Evolutionary conservation across 2,888 invertebrate genomes (phyloP), one percentile per base, ranked within the genome.

Genomic region (Galeopsomyia nigrocyanea): DNA sequence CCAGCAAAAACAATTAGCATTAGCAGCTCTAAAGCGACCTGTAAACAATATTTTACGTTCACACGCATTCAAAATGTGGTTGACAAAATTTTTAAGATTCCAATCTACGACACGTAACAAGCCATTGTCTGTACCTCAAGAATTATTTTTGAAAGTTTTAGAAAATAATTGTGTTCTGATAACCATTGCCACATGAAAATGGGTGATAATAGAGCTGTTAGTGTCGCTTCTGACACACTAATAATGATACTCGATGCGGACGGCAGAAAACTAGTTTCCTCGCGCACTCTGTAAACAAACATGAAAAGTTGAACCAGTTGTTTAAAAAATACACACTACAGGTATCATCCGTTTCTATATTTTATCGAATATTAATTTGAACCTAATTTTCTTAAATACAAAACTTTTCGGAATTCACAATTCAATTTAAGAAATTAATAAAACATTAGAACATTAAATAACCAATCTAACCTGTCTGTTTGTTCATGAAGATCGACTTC

Each of bases 1-100:
- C 82, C 80, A 19, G 80, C 83, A 47, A 82, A 79, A 7, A 82
- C 75, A 16, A 79, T 70, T 78, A 81, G 80, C 78, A 82, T 78
- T 10, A 78, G 57, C 39, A 81, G 55, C 57, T 83, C 83, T 13
- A 82, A 47, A 3, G 68, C 60, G 6, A 83, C 79, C 82, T 82
- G 58, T 17, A 7, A 49, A 46, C n/a, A 66, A 72, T 22, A 51
- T 49, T 26, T 17, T 39, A 46, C 13, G 16, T 50, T 53, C 17
- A 50, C 6, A 62, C 39, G 39, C 6, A 63, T 58, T 1, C 50
- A 69, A 46, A 63, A 57, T 39, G 26, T 56, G n/a, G 3, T 22
- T 56, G 46, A 53, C 2, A 7, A 21, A 10, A 21, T 55, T 21
- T 21, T 17, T 22, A 14, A 16, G 10, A 21, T 14, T 55, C 10